Evolutionary conservation across 1,140 invertebrate genomes (phyloP), one percentile per base, ranked within the genome.

Genomic region (Danaus plexippus): DNA sequence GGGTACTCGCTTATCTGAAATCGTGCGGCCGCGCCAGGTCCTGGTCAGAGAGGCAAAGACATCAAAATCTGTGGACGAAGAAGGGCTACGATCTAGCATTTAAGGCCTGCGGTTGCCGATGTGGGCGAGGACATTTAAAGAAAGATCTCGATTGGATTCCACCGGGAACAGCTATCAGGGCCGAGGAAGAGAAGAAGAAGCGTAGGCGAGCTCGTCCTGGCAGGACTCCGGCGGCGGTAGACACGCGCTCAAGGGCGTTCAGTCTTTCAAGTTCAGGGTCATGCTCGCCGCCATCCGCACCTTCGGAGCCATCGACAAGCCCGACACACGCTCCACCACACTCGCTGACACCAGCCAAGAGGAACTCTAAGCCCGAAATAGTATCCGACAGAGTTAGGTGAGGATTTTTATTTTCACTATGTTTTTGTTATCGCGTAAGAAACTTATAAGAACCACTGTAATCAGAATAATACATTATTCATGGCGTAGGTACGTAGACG

Each of bases 51-150:
- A 90, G 96, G 47, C 96, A 98, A 83, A 90, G 96, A 11, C 91
- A 95, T 63, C 96, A 98, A 87, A 97, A 98, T 79, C 87, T 99
- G 54, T 99, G 97, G 97, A 98, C 96, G 43, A 98, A 98, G 86
- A 97, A 97, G 84, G 97, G 96, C 10, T 98, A 98, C 88, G 97
- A 99, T 82, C 87, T 98, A 75, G 95, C 96, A 1, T 95, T 93
- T 77, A 96, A 95, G 77, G 94, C 96, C 46, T 95, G 96, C 90
- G 92, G 94, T 66, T 92, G 97, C 89, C 91, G 94, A 70, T 93
- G 97, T 86, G 94, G 94, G 0, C 89, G 95, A 7, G 97, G 97
- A 1, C 96, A 98, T 78, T 80, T 99, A 52, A 94, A 96, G 73
- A 98, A 98, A 85, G 97, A 98, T 87, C 88, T 97, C 10, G 96